These are phyloP conservation scores for Phaethon lepturus DNA, from an alignment of 2,113 vertebrate genomes.

Conservation along the genomic window DNA sequence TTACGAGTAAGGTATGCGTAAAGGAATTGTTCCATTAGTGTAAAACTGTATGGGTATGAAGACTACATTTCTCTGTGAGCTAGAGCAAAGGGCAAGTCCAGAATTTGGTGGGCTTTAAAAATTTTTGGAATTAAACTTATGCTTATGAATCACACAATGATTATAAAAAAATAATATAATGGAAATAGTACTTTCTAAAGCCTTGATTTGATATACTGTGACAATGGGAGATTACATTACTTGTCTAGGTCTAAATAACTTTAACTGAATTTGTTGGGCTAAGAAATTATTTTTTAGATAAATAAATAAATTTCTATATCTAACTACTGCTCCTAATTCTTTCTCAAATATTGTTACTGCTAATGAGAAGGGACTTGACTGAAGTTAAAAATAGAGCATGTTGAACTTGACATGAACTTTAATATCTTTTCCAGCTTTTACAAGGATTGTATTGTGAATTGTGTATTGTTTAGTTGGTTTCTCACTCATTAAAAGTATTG, in stretches of 20 bases:
- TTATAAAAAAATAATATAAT: neutral
- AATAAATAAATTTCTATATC: neutral
- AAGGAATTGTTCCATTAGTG: neutral
- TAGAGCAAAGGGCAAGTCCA: neutral
- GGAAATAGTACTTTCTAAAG: neutral
- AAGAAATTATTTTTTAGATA: neutral
- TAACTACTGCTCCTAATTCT: neutral
- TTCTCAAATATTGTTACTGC: neutral
- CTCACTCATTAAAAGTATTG: neutral
- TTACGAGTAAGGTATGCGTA: neutral
- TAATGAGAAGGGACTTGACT: slow-evolving; percentile 30
- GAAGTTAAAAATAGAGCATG: neutral
- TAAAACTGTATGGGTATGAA: neutral
- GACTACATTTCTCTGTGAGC: neutral
- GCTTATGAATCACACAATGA: neutral
- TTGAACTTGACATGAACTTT: slow-evolving; percentile 40
- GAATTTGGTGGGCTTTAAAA: neutral
- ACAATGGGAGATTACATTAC: neutral
- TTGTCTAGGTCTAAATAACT: neutral
- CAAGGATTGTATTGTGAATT: slow-evolving; percentile 5
- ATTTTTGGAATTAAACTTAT: neutral
- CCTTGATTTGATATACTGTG: neutral
- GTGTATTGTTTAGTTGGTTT: neutral
- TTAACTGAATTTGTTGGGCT: neutral
- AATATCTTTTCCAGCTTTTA: slow-evolving; percentile 35